Evolutionary conservation across 2,888 invertebrate species (phyloP).

Genomic region (Biston stratarius): DNA sequence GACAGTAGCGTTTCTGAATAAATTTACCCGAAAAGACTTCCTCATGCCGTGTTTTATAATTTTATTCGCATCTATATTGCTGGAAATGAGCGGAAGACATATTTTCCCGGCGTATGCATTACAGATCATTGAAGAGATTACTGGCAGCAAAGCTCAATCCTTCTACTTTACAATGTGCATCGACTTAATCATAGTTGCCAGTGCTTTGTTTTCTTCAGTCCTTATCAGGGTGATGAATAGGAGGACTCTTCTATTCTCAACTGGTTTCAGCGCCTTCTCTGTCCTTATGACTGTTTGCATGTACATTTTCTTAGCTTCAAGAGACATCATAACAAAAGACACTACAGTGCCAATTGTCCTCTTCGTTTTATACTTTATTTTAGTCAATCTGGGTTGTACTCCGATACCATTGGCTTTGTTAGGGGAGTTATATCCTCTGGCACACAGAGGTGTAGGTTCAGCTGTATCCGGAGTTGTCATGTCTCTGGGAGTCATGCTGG

Average conservation of each 20-base stretch:
- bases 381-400: slow-evolving; percentile 62
- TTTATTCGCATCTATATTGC: slow-evolving; percentile 49
- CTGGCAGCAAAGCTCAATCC: slow-evolving; percentile 51
- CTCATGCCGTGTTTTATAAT: slow-evolving; percentile 56
- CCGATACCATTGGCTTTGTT: slow-evolving; percentile 60
- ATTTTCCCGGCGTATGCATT: slow-evolving; percentile 60
- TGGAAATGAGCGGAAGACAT: slow-evolving; percentile 62
- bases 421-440: slow-evolving; percentile 61
- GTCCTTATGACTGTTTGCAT: slow-evolving; percentile 52
- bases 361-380: slow-evolving; percentile 56
- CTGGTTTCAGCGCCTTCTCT: slow-evolving; percentile 53
- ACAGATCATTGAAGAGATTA: slow-evolving; percentile 54
- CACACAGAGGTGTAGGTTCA: slow-evolving; percentile 56
- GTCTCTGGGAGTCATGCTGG: slow-evolving; percentile 51
- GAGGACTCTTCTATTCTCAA: slow-evolving; percentile 57
- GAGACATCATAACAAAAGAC: slow-evolving; percentile 49
- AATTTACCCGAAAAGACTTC: slow-evolving; percentile 52
- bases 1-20: slow-evolving; percentile 37
- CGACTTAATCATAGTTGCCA: slow-evolving; percentile 57
- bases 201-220: slow-evolving; percentile 54
- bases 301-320: slow-evolving; percentile 51
- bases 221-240: slow-evolving; percentile 58
- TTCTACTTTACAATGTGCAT: slow-evolving; percentile 59
- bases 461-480: slow-evolving; percentile 55
- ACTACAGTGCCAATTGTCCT: slow-evolving; percentile 51